Evolutionary conservation across 2,797 vertebrate genomes (phyloP), one percentile per base, ranked within the genome.

Genomic region (Huso huso): DNA sequence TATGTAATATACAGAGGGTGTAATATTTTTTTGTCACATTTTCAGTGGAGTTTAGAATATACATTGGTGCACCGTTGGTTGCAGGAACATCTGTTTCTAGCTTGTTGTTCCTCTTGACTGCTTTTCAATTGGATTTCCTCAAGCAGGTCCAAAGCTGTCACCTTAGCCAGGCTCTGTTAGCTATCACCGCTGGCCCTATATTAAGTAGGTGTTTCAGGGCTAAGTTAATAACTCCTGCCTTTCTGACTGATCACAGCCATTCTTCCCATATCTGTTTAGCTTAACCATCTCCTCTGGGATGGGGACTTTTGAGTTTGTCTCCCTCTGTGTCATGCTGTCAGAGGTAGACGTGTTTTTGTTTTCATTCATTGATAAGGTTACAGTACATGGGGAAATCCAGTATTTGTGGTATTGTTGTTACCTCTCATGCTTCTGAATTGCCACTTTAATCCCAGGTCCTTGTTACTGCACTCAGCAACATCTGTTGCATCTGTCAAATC

Each of bases 51-150:
- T 78, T 71, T 72, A 70, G 67, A 85, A 83, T 91, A 80, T 84
- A 87, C 87, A 87, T 88, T 79, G 83, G 85, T 88, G 91, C 84
- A 78, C 86, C 80, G 71, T 84, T 83, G 84, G 89, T 89, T 82
- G 92, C 81, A 86, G 84, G 90, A 93, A 96, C 95, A 95, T 97
- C 94, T 97, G 95, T 95, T 95, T 94, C 87, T 88, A 80, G 89
- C 93, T 91, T 92, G 88, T 90, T 94, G 95, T 97, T 97, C 95
- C 95, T 92, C 95, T 95, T 95, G 92, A 91, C 91, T 97, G 95
- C 91, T 91, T 95, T 94, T 95, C 93, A 96, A 97, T 98, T 97
- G 95, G 93, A 97, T 97, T 97, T 97, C 91, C 91, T 95, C 91
- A 91, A 91, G 94, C 95, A 95, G 93, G 93, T 92, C 94, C 92